phyloP scores from a whole-genome alignment of 2,113 vertebrate genomes.

The Cyanistes caeruleus region DNA sequence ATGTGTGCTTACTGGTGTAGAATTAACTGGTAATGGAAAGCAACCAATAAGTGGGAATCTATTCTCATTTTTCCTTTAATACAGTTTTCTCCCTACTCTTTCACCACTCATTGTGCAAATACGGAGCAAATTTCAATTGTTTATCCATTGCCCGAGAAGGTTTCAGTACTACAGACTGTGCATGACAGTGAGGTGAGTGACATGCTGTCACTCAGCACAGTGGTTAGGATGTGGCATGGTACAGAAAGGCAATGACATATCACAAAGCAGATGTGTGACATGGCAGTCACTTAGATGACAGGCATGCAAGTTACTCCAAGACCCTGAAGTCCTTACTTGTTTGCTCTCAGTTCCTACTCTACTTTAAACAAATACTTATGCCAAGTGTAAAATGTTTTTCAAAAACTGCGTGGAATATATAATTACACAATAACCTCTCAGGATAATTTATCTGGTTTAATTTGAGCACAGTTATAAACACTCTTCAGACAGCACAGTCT shows the following conservation, averaged over 20 bases:
- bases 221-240: not conserved
- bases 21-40: not conserved
- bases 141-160: not conserved
- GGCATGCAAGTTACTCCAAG: not conserved
- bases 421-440: not conserved
- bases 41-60: not conserved
- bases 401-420: not conserved
- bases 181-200: not conserved
- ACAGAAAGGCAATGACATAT: not conserved
- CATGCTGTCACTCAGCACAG: not conserved
- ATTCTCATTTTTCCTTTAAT: not conserved
- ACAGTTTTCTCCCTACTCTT: not conserved
- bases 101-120: not conserved
- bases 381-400: not conserved
- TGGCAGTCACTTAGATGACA: not conserved
- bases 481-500: not conserved
- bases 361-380: not conserved
- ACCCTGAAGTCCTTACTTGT: not conserved
- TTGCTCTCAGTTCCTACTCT: not conserved
- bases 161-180: not conserved
- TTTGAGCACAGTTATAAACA: not conserved
- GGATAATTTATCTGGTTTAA: not conserved
- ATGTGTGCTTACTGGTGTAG: not conserved
- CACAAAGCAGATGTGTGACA: not conserved
- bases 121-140: not conserved